phyloP scores from a whole-genome alignment of 1,140 invertebrate genomes.

The Heliconius eleuchia region DNA sequence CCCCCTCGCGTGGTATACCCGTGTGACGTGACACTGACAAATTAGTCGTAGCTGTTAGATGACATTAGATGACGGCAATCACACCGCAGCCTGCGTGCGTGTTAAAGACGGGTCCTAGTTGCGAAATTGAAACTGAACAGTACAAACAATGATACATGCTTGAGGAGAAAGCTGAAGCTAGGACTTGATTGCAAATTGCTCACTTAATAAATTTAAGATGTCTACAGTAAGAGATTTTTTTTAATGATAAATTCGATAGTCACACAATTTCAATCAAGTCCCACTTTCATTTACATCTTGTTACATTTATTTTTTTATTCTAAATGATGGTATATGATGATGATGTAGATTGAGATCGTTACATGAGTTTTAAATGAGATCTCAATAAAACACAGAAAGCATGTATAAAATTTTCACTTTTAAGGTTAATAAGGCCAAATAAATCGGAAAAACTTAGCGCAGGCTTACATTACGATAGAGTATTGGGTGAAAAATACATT shows the following conservation, averaged over 20 bases:
- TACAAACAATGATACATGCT: slow-evolving; percentile 71
- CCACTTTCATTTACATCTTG: slow-evolving; percentile 51
- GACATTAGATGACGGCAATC: slow-evolving; percentile 48
- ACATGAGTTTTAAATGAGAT: slow-evolving; percentile 48
- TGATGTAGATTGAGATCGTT: slow-evolving; percentile 52
- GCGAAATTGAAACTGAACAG: slow-evolving; percentile 53
- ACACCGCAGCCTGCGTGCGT: slow-evolving; percentile 59
- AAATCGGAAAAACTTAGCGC: slow-evolving; percentile 64
- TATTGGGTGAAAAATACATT: slow-evolving; percentile 81
- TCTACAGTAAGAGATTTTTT: not conserved
- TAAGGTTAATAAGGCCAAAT: slow-evolving; percentile 75
- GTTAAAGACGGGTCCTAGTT: slow-evolving; percentile 56
- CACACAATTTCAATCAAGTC: slow-evolving; percentile 45
- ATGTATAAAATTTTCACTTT: slow-evolving; percentile 54
- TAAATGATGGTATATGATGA: slow-evolving; percentile 31
- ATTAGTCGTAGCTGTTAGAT: slow-evolving; percentile 71
- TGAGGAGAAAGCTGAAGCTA: slow-evolving; percentile 60
- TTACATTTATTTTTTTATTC: slow-evolving; percentile 19
- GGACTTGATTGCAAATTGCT: slow-evolving; percentile 44
- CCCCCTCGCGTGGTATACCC: slow-evolving; percentile 23
- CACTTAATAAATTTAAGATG: not conserved
- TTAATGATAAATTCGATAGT: not conserved
- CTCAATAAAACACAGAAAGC: slow-evolving; percentile 72
- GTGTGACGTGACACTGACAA: slow-evolving; percentile 53
- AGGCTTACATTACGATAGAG: slow-evolving; percentile 70